These are phyloP conservation scores for Andrena minutula DNA, from an alignment of 2,888 invertebrate species.

Conservation along the genomic window DNA sequence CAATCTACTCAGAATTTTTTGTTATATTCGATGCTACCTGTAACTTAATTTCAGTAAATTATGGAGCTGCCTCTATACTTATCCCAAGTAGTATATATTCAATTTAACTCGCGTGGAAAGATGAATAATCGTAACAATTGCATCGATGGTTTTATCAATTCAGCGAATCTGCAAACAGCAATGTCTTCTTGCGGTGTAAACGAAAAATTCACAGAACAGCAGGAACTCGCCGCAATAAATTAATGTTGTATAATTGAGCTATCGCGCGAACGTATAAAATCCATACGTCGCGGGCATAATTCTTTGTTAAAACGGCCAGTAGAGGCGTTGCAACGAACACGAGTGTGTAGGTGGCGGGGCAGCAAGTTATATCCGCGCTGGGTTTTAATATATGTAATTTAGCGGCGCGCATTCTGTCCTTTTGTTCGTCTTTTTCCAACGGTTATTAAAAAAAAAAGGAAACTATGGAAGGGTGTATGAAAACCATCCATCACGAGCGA, in stretches of 20 bases:
- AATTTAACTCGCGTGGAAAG: too few species aligned
- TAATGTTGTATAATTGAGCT: conserved; percentile 39
- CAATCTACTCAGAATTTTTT: too few species aligned
- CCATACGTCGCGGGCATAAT: conserved; percentile 53
- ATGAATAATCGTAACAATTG: background rate
- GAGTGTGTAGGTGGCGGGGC: background rate
- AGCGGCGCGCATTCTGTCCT: conserved; percentile 44
- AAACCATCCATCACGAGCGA: conserved; percentile 69
- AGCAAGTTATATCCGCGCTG: conserved; percentile 49
- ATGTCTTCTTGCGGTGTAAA: background rate
- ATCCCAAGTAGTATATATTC: too few species aligned
- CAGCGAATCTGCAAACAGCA: background rate
- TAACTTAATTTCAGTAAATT: too few species aligned
- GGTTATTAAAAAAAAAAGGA: conserved; percentile 53
- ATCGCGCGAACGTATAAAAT: conserved; percentile 24
- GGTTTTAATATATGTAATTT: conserved; percentile 68
- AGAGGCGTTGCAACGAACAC: conserved; percentile 16
- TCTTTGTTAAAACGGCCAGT: conserved; percentile 52
- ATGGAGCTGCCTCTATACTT: too few species aligned
- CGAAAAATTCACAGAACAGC: background rate
- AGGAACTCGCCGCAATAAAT: conserved; percentile 24
- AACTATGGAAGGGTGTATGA: conserved; percentile 59
- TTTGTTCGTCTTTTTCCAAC: conserved; percentile 12
- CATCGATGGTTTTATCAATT: background rate
- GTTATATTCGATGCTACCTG: too few species aligned